Evolutionary conservation across 2,113 vertebrate species (phyloP), one percentile per base, ranked within the genome.

Genomic region (Silurus meridionalis): DNA sequence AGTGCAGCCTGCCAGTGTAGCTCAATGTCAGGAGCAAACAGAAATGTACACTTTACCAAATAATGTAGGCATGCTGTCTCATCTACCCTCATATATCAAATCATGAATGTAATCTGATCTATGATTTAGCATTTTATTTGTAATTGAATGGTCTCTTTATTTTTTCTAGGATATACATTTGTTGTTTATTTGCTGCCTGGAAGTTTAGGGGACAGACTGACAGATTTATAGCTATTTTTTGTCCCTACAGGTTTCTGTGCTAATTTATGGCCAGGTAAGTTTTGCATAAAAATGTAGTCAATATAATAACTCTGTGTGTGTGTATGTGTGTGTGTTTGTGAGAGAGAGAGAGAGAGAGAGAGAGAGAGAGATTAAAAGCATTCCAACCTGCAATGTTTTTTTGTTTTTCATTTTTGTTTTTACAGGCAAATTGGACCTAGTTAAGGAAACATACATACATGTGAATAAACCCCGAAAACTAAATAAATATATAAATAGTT

Each of bases 251-350:
- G 91, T 84, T 83, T 87, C 50, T 83, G 57, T n/a, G 69, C 69
- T 84, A 46, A 83, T 88, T 57, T 82, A 11, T 46, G 84, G 83
- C 91, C 87, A 87, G 67, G 91, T 86, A 86, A 92, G 92, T 89
- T 94, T 92, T 94, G 91, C 85, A 83, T 87, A 90, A 71, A 89
- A 89, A 92, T 84, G 91, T 89, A 69, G 88, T 91, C 90, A 91
- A 93, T 94, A 94, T 93, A 23, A 94, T 93, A 13, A 0, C 3
- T 23, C 0, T 52, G 6, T 13, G 72, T 52, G 48, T 52, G 48
- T 50, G 46, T 52, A 19, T 11, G 8, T 50, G 19, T 10, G 19
- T 5, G 17, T 23, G 0, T 46, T 9, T 28, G 66, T 67, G 4
- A 60, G 13, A 14, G 9, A 13, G 64, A 8, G 5, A 3, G 28